Evolutionary conservation across 2,888 invertebrate species (phyloP).

Genomic region (Cephus pulcher): DNA sequence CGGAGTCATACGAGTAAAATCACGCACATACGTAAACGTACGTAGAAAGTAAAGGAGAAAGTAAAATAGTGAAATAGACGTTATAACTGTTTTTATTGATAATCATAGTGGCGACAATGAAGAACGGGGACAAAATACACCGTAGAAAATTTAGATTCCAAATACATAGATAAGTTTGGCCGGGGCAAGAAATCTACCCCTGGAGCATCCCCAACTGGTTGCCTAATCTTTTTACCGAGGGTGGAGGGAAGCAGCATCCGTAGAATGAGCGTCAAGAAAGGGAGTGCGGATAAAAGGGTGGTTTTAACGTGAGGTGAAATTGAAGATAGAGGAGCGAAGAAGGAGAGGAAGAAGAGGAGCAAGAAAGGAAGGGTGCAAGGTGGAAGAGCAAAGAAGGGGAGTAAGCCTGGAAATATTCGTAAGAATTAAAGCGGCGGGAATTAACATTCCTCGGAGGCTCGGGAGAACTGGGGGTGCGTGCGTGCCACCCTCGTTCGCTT

Average conservation of each 20-base stretch:
- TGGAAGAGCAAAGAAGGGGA: background rate
- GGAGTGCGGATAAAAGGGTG: background rate
- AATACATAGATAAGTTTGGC: background rate
- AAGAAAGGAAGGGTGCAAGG: slow-evolving; percentile 26
- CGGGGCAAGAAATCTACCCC: background rate
- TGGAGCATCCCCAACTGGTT: background rate
- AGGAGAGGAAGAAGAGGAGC: background rate
- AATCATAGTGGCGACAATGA: background rate
- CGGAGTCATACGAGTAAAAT: background rate
- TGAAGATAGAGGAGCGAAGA: slow-evolving; percentile 1
- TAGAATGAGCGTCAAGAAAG: background rate
- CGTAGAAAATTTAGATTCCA: background rate
- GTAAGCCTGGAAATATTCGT: slow-evolving; percentile 59
- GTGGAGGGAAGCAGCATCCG: background rate
- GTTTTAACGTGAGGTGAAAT: background rate
- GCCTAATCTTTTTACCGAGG: background rate
- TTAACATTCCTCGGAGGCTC: slow-evolving; percentile 63
- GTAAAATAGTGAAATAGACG: background rate
- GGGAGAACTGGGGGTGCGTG: slow-evolving; percentile 44
- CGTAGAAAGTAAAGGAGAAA: background rate
- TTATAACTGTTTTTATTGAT: background rate
- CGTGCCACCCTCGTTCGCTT: slow-evolving; percentile 55
- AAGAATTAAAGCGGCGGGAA: slow-evolving; percentile 66
- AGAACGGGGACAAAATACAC: background rate
- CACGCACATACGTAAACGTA: background rate